Evolutionary conservation across 1,140 invertebrate species (phyloP).

Genomic region (Papilio helenus): DNA sequence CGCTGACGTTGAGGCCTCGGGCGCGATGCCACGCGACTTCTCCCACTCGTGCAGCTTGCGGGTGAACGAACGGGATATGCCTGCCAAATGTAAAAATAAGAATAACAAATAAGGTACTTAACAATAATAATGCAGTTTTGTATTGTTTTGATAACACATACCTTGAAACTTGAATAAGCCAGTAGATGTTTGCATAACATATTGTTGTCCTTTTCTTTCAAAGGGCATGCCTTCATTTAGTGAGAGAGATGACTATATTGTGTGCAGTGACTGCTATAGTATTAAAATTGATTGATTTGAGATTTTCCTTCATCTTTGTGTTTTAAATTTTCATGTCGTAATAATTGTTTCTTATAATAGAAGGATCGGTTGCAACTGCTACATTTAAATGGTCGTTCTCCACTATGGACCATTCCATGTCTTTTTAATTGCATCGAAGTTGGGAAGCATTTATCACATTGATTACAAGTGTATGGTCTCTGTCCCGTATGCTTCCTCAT

Average conservation of each 20-base stretch:
- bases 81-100: constrained; percentile 50
- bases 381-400: constrained; percentile 50
- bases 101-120: constrained; percentile 14
- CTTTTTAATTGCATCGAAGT: constrained; percentile 46
- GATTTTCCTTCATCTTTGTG: constrained; percentile 35
- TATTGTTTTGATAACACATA: constrained; percentile 41
- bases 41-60: constrained; percentile 96
- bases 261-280: not conserved
- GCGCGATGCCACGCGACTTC: constrained; percentile 90
- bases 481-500: constrained; percentile 56
- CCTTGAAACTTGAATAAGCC: constrained; percentile 92
- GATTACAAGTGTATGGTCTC: constrained; percentile 55
- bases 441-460: constrained; percentile 53
- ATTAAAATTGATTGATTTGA: not conserved
- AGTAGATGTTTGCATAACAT: constrained; percentile 87
- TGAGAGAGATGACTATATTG: too few species aligned
- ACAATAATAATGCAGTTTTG: not conserved
- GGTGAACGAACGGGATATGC: constrained; percentile 93
- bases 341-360: constrained; percentile 43
- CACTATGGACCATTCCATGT: constrained; percentile 56
- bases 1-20: constrained; percentile 91
- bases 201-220: too few species aligned
- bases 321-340: constrained; percentile 36
- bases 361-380: constrained; percentile 46
- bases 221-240: too few species aligned